Base-by-base conservation (phyloP, 2,888 invertebrate species). In the Phortica okadai region DNA sequence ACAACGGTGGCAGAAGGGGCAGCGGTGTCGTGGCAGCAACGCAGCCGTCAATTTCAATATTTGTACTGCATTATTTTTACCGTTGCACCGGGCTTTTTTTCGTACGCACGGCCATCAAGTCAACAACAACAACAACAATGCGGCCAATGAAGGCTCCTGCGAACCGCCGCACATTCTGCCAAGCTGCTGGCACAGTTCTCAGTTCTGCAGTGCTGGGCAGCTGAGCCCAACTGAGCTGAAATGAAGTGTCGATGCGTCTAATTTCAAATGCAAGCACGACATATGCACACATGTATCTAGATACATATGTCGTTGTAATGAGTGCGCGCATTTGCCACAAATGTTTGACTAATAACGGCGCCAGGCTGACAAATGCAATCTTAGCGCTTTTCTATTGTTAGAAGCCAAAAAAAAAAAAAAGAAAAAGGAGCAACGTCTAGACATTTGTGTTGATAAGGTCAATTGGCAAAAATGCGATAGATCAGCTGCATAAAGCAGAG, bases 1-100 rank as follows among this genome's bases (percentile, higher is more conserved):
- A 21, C 42, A 64, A 62, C 66, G 58, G 75, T 73, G 78, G 79
- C 82, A 45, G 58, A 8, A 58, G 58, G 88, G 83, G 85, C 85
- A 87, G 87, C 80, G 88, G 79, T 83, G 45, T 8, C 45, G 45
- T 58, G 58, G n/a, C 16, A 59, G 59, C 8, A 14, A 7, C 16
- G 59, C 66, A 66, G 66, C 66, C 66, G 66, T 66, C 42, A 10
- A 25, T 21, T 10, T 21, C 62, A 62, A 62, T 85, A 81, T 88
- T 86, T 83, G 88, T 79, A 81, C 74, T 86, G 85, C 85, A 85
- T 83, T 33, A 33, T 33, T 85, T 83, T 84, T 82, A 84, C 86
- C 88, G 86, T 81, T 45, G 75, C 82, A 80, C 70, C 82, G 78
- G 82, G 83, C 83, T 81, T 79, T 78, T 42, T n/a, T 64, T 50